Percentiles rank a stretch among this genome's conserved stretches.
phyloP scores from a whole-genome alignment of 2,113 vertebrate genomes.

The Nothobranchius kuhntae region DNA sequence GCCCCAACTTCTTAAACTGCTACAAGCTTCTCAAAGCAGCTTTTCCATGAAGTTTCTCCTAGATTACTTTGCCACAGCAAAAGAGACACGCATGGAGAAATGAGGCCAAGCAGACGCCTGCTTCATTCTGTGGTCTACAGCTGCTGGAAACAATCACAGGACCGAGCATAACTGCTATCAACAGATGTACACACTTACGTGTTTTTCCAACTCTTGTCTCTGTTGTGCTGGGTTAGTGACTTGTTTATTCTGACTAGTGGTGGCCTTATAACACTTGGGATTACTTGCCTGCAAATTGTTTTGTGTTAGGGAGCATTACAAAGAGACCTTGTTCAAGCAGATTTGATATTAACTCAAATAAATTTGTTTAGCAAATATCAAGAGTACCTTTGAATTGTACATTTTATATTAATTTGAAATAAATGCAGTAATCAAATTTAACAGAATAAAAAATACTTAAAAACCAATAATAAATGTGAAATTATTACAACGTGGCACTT shows the following conservation, averaged over 20 bases:
- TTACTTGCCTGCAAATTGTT: neutral
- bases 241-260: conserved; percentile 9
- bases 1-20: conserved; percentile 43
- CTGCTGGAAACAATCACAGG: conserved; percentile 68
- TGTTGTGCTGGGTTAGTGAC: conserved; percentile 17
- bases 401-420: too few species aligned
- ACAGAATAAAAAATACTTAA: too few species aligned
- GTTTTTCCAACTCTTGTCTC: conserved; percentile 28
- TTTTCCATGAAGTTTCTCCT: conserved; percentile 67
- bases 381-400: too few species aligned
- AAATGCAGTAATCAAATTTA: too few species aligned
- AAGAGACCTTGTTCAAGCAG: neutral
- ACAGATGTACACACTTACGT: conserved; percentile 51
- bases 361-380: too few species aligned
- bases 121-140: conserved; percentile 59
- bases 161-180: conserved; percentile 46
- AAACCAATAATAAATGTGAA: too few species aligned
- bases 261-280: neutral
- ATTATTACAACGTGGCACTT: too few species aligned
- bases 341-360: too few species aligned
- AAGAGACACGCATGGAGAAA: conserved; percentile 38
- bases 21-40: conserved; percentile 51
- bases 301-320: neutral
- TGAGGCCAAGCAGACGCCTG: conserved; percentile 45
- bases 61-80: conserved; percentile 47